Evolutionary conservation across 1,140 invertebrate species (phyloP), one percentile per base, ranked within the genome.

Genomic region (Drosophila sproati): DNA sequence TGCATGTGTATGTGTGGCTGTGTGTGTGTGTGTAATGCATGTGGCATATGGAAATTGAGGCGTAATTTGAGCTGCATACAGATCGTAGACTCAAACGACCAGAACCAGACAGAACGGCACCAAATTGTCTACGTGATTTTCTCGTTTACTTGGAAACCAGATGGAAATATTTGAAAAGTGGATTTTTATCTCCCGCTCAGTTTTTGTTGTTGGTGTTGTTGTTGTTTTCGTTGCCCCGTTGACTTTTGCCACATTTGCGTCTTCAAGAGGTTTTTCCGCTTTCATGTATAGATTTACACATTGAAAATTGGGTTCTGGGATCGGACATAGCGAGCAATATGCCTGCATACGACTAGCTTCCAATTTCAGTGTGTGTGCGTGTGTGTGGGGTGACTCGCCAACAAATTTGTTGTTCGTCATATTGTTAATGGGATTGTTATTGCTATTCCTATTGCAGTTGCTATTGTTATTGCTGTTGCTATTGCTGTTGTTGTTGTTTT

Each of bases 231-330:
- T 71, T 71, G 56, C 50, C 59, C 35, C 48, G 48, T 54, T 71
- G 66, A 57, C 56, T 62, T 51, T 69, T 47, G 50, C 41, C 50
- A 55, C 63, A 48, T 51, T 73, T 59, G 69, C n/a, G 39, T 43
- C 29, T 60, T 77, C 59, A 70, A 90, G 82, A 70, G 87, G 79
- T 78, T 90, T 90, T 90, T 91, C 88, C 87, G 87, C 76, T 87
- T 91, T 91, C 55, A 60, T 43, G 69, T 80, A 77, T 90, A 82
- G 48, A 43, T 56, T 90, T 90, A 76, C 86, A 78, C 43, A 37
- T 5, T 60, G 45, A 48, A 60, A 47, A 60, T 48, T 60, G 57
- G 57, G 43, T 32, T 20, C 20, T 31, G 31, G 5, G 51, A 54
- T 54, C 37, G 51, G 56, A 45, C 37, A 51, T 63, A 48, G 35